These are phyloP conservation scores for Pogonophryne albipinna DNA, from an alignment of 2,797 vertebrate species.

Conservation along the genomic window DNA sequence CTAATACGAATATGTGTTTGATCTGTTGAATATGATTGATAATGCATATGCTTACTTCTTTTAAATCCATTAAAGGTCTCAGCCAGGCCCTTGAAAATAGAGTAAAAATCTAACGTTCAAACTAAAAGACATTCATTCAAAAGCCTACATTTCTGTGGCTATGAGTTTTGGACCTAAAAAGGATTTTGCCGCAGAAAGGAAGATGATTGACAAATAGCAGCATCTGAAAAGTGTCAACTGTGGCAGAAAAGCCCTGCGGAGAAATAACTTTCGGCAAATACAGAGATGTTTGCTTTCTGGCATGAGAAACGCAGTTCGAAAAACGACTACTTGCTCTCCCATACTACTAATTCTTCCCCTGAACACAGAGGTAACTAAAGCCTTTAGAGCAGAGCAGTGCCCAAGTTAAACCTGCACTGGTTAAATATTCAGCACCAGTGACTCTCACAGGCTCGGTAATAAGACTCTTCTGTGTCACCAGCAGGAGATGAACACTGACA, in stretches of 20 bases:
- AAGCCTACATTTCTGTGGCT: not conserved
- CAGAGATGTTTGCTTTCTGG: slow-evolving; percentile 19
- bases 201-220: not conserved
- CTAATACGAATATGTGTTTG: no score
- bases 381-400: slow-evolving; percentile 51
- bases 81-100: not conserved
- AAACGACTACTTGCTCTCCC: not conserved
- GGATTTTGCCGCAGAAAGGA: not conserved
- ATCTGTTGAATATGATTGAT: no score
- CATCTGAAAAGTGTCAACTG: slow-evolving; percentile 35
- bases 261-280: slow-evolving; percentile 29
- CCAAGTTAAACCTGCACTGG: slow-evolving; percentile 49
- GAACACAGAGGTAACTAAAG: slow-evolving; percentile 63
- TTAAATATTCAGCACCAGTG: slow-evolving; percentile 82
- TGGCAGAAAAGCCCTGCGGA: slow-evolving; percentile 13
- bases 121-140: not conserved
- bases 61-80: not conserved
- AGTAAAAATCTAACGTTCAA: not conserved
- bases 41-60: not conserved
- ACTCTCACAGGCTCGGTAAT: slow-evolving; percentile 59
- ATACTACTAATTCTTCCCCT: slow-evolving; percentile 3
- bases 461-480: slow-evolving; percentile 53
- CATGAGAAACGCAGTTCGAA: slow-evolving; percentile 3
- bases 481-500: slow-evolving; percentile 46
- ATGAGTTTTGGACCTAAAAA: not conserved